Evolutionary conservation across 2,113 vertebrate genomes (phyloP), one percentile per base, ranked within the genome.

Genomic region (Accipiter virgatus): DNA sequence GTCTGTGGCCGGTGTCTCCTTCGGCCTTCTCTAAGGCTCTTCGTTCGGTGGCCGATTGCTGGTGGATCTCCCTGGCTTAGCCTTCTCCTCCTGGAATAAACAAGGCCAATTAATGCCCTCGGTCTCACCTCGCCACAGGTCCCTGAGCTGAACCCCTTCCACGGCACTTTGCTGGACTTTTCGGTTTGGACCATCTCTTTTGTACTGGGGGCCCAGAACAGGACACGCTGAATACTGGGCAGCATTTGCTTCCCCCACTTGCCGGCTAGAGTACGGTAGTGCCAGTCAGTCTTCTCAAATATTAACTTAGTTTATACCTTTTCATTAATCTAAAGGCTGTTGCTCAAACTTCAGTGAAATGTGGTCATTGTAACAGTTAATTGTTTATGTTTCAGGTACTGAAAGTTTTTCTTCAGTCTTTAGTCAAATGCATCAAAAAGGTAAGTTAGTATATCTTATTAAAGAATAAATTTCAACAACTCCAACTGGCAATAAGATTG

Each of bases 191-290:
- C 7, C 47, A 4, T 42, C 18, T 67, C 7, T 26, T 67, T 12
- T 21, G 3, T 2, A 0, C 22, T 38, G 38, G n/a, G 47, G 17
- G 2, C 7, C 29, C 26, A 29, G 36, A 21, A 4, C 6, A 68
- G 53, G 10, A 20, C 7, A 1, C 16, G 15, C 4, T 45, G 40
- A 75, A 45, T 19, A 47, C 5, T 2, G 0, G 12, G 42, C 7
- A 52, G 14, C 13, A 14, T 42, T 50, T 56, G 0, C 55, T 42
- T 65, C 17, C 26, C 34, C 34, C 3, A 4, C 52, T 50, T 40
- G 32, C 16, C 66, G 56, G 6, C 31, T 40, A 6, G 14, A 21
- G 16, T 14, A 4, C 3, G 19, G 48, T 10, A 27, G 6, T 66
- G 16, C 16, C 20, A 29, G 16, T 19, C 36, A 62, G 3, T 19